Percentiles rank a stretch among this genome's conserved stretches.
Evolutionary conservation across 2,888 invertebrate species (phyloP).

Genomic region (Syritta pipiens): DNA sequence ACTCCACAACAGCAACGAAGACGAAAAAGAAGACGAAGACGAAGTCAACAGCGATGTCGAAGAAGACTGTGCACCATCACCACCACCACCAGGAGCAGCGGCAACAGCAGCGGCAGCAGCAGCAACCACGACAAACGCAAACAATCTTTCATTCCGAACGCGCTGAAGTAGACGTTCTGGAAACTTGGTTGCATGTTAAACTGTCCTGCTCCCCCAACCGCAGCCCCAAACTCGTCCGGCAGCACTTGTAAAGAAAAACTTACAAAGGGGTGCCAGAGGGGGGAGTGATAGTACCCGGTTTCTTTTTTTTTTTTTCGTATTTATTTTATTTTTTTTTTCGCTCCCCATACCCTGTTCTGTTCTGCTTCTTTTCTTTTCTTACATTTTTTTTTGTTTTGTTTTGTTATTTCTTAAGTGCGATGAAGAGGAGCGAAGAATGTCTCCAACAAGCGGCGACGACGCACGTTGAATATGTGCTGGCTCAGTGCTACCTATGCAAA

Average conservation of each 20-base stretch:
- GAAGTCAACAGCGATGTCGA: conserved; percentile 34
- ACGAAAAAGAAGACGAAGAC: conserved; percentile 8
- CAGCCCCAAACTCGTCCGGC: background rate
- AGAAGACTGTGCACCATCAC: conserved; percentile 13
- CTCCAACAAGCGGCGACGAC: conserved; percentile 58
- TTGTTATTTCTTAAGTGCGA: conserved; percentile 51
- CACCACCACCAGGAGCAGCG: conserved; percentile 9
- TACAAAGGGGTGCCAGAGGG: conserved; percentile 42
- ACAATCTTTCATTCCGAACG: conserved; percentile 56
- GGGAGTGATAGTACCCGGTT: conserved; percentile 40
- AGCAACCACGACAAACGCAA: conserved; percentile 46
- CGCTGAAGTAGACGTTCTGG: conserved; percentile 62
- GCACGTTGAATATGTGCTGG: conserved; percentile 53
- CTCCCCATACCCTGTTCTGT: background rate
- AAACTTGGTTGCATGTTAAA: conserved; percentile 65
- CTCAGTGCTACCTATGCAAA: conserved; percentile 56
- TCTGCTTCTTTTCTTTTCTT: background rate
- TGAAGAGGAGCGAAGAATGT: conserved; percentile 66
- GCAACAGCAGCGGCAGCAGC: conserved; percentile 20
- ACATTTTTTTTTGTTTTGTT: conserved; percentile 13
- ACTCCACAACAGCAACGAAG: conserved; percentile 15
- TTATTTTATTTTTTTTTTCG: background rate
- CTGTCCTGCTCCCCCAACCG: conserved; percentile 15
- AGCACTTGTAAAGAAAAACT: conserved; percentile 47
- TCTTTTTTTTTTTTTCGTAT: conserved; percentile 9